Evolutionary conservation across 1,140 invertebrate genomes (phyloP).

Genomic region (Popillia japonica): DNA sequence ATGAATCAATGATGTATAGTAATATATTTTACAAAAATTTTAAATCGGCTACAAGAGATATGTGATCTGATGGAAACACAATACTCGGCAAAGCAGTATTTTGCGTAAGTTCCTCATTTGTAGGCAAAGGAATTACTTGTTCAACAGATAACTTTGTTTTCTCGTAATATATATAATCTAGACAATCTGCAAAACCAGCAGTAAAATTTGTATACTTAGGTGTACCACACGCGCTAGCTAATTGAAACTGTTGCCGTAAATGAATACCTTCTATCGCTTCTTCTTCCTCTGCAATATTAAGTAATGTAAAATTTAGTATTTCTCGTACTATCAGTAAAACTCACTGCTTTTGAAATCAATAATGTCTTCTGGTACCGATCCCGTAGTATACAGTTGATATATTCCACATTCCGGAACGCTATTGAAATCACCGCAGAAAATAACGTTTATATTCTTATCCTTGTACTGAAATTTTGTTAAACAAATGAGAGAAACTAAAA

Average conservation of each 20-base stretch:
- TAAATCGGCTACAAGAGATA: constrained; percentile 87
- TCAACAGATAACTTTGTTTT: constrained; percentile 69
- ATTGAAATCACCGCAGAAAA: constrained; percentile 90
- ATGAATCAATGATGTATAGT: too few species aligned
- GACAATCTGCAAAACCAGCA: constrained; percentile 80
- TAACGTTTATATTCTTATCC: constrained; percentile 66
- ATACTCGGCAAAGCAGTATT: constrained; percentile 84
- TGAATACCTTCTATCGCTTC: constrained; percentile 70
- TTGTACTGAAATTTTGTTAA: constrained; percentile 62
- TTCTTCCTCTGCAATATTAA: constrained; percentile 65
- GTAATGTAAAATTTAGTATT: background rate
- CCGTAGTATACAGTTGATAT: constrained; percentile 78
- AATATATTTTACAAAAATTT: constrained; percentile 55
- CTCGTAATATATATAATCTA: constrained; percentile 94
- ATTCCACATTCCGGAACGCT: constrained; percentile 84
- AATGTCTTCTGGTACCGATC: constrained; percentile 68
- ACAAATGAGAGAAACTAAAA: too few species aligned
- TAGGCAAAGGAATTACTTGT: constrained; percentile 82
- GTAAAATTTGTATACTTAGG: constrained; percentile 90
- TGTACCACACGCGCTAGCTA: constrained; percentile 80
- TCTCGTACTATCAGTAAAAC: background rate
- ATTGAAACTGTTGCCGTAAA: constrained; percentile 68
- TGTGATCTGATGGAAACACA: constrained; percentile 92
- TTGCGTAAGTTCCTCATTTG: constrained; percentile 76
- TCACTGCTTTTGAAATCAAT: constrained; percentile 81